Base-by-base conservation (phyloP, 2,888 invertebrate genomes). In the Himalopsyche anomala region DNA sequence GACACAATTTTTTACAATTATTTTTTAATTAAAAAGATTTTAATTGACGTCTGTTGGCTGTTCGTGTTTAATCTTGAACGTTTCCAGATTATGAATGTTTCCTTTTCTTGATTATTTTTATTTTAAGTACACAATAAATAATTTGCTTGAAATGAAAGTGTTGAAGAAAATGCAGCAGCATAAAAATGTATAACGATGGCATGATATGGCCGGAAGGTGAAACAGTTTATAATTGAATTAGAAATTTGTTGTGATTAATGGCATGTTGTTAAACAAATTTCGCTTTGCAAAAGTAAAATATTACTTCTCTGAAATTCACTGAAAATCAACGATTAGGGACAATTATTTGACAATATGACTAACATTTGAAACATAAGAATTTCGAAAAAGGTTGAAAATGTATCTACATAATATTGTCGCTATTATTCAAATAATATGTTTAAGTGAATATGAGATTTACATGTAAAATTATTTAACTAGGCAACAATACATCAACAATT, bases 31-130 rank as follows among this genome's bases (percentile, higher is more conserved):
- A 62, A 62, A 19, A 62, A 19, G 19, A 19, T 19, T 62, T 62
- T 62, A 62, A 62, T 62, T 62, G 62, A 62, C 62, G 62, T 28
- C 28, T 62, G 62, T 62, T 62, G 51, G 15, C 51, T 51, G 51
- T 62, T 62, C 62, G 62, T 28, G 51, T 51, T 15, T 62, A 62
- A 62, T 2, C 62, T 62, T n/a, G 19, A 62, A 19, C 6, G 62
- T 62, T 28, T 19, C 62, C 6, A 62, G 28, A 62, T 62, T 62
- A 62, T 19, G 19, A 62, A 62, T 62, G 62, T 19, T 62, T 28
- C 6, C 15, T 8, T 62, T 62, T 62, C 62, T 62, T 62, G 12
- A 51, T 51, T 62, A 28, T 62, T 19, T 56, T 19, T 9, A 62
- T 28, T n/a, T 62, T 62, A 19, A 62, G 5, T n/a, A 28, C 4